These are phyloP conservation scores for Scaptomyza reducta DNA, from an alignment of 2,888 invertebrate genomes.

Conservation along the genomic window DNA sequence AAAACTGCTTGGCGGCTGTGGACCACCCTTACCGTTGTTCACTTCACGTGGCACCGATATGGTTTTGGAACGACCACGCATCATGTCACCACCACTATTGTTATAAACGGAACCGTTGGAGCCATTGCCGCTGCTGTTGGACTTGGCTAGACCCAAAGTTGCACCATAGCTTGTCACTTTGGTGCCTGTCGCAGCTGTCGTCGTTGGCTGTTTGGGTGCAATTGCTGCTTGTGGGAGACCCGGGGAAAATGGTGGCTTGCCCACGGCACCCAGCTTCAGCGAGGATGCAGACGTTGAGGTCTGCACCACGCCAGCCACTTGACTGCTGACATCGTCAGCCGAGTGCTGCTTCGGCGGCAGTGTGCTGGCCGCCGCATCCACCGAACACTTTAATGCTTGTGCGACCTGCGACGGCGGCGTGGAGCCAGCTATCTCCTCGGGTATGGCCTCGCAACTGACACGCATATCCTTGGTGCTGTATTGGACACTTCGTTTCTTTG, in stretches of 20 bases:
- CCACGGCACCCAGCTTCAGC: constrained; percentile 78
- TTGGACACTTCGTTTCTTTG: constrained; percentile 85
- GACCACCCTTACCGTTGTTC: constrained; percentile 79
- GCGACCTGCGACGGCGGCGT: constrained; percentile 89
- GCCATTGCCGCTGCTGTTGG: constrained; percentile 73
- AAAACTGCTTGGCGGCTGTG: constrained; percentile 69
- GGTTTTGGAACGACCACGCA: constrained; percentile 88
- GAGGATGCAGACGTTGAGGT: constrained; percentile 79
- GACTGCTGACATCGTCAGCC: constrained; percentile 82
- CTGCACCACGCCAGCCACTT: constrained; percentile 68
- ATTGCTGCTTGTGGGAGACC: constrained; percentile 77
- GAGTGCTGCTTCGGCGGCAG: constrained; percentile 84
- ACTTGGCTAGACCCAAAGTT: constrained; percentile 73
- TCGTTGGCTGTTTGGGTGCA: constrained; percentile 59
- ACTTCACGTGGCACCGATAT: constrained; percentile 89
- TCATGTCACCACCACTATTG: constrained; percentile 85
- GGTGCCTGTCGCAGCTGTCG: constrained; percentile 47
- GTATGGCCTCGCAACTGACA: constrained; percentile 95
- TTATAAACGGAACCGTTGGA: constrained; percentile 82
- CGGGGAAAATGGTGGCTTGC: constrained; percentile 88
- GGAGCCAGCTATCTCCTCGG: constrained; percentile 92
- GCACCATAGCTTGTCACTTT: constrained; percentile 47
- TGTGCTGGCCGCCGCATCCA: constrained; percentile 52
- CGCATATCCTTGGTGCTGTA: constrained; percentile 90
- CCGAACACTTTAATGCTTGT: constrained; percentile 76